Base-by-base conservation (phyloP, 2,113 vertebrate genomes). In the Osmerus mordax region DNA sequence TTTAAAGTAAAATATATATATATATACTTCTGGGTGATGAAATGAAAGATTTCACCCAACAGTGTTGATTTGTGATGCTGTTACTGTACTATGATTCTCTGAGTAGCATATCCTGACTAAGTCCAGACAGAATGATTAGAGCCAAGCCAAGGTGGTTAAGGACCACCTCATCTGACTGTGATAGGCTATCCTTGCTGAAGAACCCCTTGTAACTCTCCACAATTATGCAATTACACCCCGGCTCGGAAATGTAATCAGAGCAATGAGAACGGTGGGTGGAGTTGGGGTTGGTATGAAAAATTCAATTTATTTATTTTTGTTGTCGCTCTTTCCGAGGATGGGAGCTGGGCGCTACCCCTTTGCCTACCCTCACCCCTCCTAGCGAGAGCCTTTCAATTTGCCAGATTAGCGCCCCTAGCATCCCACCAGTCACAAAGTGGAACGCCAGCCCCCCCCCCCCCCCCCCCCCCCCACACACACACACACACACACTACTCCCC, bases 371-470 rank as follows among this genome's bases (percentile, higher is more conserved):
- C 74, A 81, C 79, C 80, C 79, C 82, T 83, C 76, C 72, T 70
- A 76, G 77, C 36, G n/a, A 84, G 81, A 29, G 81, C 72, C 81
- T 87, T 90, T 89, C 88, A 89, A 89, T 91, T 89, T 90, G 73
- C 77, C 76, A 90, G 90, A 92, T 92, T 91, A 90, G 80, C 77
- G 66, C 83, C 81, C 82, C 76, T 65, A 87, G 86, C 84, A 82
- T 79, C 70, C 78, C 83, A 81, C 77, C 78, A 76, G 82, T 90
- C 81, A 75, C 71, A 65, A 73, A 89, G 78, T 79, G 70, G 54
- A 67, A 69, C 67, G 3, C 67, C 73, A 70, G 23, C 70, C 75
- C 78, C 23, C 67, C 64, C 59, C 13, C 23, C 78, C 73, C 56
- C 18, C 76, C 69, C 76, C 72, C 36, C 59, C 15, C n/a, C n/a